A percentile compares a stretch with the other conserved stretches of the same genome.
Evolutionary conservation across 1,140 invertebrate genomes (phyloP).

Genomic region (Neelides sp.): DNA sequence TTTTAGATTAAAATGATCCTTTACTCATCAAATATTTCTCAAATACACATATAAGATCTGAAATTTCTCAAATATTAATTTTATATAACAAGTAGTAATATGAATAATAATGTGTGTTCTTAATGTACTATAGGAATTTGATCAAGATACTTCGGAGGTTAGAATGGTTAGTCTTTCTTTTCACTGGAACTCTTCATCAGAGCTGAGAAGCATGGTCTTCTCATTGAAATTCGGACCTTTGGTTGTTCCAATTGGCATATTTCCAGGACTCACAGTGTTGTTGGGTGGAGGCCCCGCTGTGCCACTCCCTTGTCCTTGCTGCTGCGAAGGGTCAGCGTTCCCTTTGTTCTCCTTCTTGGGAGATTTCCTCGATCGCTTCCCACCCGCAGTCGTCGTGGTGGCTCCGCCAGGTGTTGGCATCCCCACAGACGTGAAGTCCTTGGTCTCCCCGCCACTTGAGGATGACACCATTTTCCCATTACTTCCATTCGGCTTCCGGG

Average conservation of each 20-base stretch:
- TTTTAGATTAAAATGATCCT: too few relatives aligned
- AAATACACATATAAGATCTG: too few relatives aligned
- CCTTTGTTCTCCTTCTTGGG: constrained; percentile 6
- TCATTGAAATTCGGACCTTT: constrained; percentile 80
- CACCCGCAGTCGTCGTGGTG: constrained; percentile 3
- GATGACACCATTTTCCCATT: constrained; percentile 8
- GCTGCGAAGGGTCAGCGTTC: constrained; percentile 1
- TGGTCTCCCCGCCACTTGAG: background rate
- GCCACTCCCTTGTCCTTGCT: background rate
- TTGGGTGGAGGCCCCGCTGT: constrained; percentile 5
- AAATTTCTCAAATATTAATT: background rate
- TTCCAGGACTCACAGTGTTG: constrained; percentile 1
- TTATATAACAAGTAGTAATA: background rate
- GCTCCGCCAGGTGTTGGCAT: constrained; percentile 3
- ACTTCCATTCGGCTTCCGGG: constrained; percentile 7
- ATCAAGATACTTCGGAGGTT: too few relatives aligned
- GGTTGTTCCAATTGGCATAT: constrained; percentile 34
- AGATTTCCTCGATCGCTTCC: background rate
- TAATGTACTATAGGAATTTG: too few relatives aligned
- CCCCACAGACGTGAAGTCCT: constrained; percentile 8
- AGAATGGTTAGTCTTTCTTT: too few relatives aligned
- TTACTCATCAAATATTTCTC: too few relatives aligned
- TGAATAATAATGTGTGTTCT: too few relatives aligned
- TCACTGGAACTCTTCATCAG: constrained; percentile 91
- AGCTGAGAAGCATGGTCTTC: constrained; percentile 88